phyloP scores from a whole-genome alignment of 2,888 invertebrate species.

The Lasioglossum villosulum region DNA sequence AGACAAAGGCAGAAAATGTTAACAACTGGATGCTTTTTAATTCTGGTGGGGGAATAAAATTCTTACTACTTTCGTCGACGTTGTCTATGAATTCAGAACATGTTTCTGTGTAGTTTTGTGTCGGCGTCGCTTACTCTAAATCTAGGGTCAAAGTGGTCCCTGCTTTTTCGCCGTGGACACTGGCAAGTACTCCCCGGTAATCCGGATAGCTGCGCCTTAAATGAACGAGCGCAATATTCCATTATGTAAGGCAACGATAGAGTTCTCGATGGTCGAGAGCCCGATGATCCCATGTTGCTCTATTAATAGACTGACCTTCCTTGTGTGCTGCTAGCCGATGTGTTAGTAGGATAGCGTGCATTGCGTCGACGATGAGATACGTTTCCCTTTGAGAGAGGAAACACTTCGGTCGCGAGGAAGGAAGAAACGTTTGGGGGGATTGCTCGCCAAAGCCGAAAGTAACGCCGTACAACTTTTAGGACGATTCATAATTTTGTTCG shows the following conservation, averaged over 20 bases:
- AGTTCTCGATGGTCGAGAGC: conserved; percentile 51
- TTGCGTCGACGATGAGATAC: conserved; percentile 18
- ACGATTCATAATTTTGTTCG: background rate
- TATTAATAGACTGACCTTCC: conserved; percentile 73
- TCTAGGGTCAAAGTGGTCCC: too few relatives aligned
- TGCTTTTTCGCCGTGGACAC: background rate
- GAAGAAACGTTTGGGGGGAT: background rate
- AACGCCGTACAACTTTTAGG: background rate
- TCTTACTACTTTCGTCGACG: background rate
- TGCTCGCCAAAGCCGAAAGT: background rate
- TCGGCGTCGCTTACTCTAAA: background rate
- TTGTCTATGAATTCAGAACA: background rate
- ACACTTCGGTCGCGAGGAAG: conserved; percentile 14
- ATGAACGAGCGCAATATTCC: conserved; percentile 14
- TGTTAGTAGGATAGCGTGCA: conserved; percentile 47
- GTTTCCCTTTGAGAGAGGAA: conserved; percentile 38
- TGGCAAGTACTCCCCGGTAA: background rate
- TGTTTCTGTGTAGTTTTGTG: background rate
- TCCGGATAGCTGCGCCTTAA: background rate
- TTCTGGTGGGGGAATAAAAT: background rate
- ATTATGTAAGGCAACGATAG: conserved; percentile 50
- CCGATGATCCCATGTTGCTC: conserved; percentile 61
- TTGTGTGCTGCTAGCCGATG: conserved; percentile 55
- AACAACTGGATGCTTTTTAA: background rate
- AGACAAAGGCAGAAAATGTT: background rate